Base-by-base conservation (phyloP, 1,140 invertebrate genomes). In the Brachionus manjavacas region DNA sequence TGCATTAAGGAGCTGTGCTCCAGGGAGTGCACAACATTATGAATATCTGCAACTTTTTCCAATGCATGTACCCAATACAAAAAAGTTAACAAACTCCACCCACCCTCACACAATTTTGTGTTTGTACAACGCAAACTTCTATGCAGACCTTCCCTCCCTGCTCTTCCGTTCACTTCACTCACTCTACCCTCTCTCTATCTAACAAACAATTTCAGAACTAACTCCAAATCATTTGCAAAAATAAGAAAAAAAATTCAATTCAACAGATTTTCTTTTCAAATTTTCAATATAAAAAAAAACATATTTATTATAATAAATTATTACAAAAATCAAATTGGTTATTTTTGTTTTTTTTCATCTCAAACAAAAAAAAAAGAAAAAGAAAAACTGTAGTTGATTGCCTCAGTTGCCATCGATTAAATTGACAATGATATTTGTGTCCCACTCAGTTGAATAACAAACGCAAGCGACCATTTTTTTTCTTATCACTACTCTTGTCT, bases 231-330 rank as follows among this genome's bases (percentile, higher is more conserved):
- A 23, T n/a, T n/a, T n/a, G n/a, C n/a, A n/a, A n/a, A n/a, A 23
- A 14, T 43, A 41, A 16, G 20, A 41, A 72, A 31, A 39, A 72
- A 72, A 68, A 28, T 12, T 28, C 14, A 70, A 70, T 39, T 66
- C 60, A 31, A 66, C 25, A 60, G 52, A 60, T 20, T 16, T 16
- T 41, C 31, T 16, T 31, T 31, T 31, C 4, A 3, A 31, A 1
- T 31, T 31, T 35, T 35, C 7, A 28, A 28, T 2, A 28, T 2
- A 28, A 28, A 28, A 28, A 28, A 28, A 28, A 28, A 28, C 3
- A 2, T 35, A 46, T 41, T 41, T 72, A 72, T 72, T 72, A 72
- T 72, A 72, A 72, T 72, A 72, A 72, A 72, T 72, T 72, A 72
- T 72, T 72, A 72, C 31, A 72, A 72, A 72, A 46, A 41, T 39